Evolutionary conservation across 2,888 invertebrate species (phyloP).

Genomic region (Glomeris marginata): DNA sequence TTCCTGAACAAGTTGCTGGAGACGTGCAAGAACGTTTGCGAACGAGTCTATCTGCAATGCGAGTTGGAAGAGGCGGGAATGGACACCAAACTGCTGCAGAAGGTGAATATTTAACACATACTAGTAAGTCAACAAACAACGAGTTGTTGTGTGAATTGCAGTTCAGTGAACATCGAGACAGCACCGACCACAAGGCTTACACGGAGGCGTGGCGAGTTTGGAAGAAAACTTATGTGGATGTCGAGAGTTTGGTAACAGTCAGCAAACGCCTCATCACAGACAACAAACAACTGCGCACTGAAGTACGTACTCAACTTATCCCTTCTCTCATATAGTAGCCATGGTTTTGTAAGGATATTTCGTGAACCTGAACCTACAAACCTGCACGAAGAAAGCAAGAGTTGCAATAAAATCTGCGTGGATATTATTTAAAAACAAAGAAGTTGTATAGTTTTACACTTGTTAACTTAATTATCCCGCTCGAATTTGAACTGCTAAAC

Average conservation of each 20-base stretch:
- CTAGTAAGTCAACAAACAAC: neutral
- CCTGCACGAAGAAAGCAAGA: too few species aligned
- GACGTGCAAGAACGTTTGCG: conserved; percentile 32
- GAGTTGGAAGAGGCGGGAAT: conserved; percentile 29
- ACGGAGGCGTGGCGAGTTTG: conserved; percentile 12
- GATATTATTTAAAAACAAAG: too few species aligned
- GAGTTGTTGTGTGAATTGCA: neutral
- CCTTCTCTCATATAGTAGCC: too few species aligned
- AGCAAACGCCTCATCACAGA: conserved; percentile 13
- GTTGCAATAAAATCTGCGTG: too few species aligned
- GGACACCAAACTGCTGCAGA: conserved; percentile 23
- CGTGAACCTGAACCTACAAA: too few species aligned
- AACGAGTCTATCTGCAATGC: conserved; percentile 28
- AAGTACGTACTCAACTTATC: too few species aligned
- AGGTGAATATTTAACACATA: conserved; percentile 17
- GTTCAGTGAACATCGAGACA: conserved; percentile 12
- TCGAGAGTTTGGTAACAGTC: conserved; percentile 13
- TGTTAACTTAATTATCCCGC: too few species aligned
- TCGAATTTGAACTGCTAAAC: too few species aligned
- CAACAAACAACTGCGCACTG: conserved; percentile 12
- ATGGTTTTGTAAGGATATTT: too few species aligned
- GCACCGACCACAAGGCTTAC: conserved; percentile 11
- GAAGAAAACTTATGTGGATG: conserved; percentile 14
- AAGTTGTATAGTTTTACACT: too few species aligned
- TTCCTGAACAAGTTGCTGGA: conserved; percentile 45